phyloP scores from a whole-genome alignment of 1,140 invertebrate genomes.

The Ceratosolen fusciceps region DNA sequence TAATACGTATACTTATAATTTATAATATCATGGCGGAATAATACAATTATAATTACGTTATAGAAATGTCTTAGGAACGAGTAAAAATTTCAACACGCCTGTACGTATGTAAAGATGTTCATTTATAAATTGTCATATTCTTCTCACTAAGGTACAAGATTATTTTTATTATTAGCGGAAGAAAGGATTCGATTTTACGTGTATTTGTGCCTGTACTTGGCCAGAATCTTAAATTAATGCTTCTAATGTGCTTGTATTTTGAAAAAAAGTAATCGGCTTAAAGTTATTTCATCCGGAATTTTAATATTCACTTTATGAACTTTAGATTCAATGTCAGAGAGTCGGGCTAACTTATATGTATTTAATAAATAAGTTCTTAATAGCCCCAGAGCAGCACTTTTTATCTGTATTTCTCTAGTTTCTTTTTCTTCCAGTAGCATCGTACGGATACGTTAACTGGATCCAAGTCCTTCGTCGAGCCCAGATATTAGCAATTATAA shows the following conservation, averaged over 20 bases:
- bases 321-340: not conserved
- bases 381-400: not conserved
- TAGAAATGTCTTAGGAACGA: too few relatives aligned
- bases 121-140: not conserved
- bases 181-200: not conserved
- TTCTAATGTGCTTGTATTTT: not conserved
- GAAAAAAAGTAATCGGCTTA: not conserved
- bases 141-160: not conserved
- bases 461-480: not conserved
- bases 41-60: too few relatives aligned
- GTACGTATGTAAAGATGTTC: too few relatives aligned
- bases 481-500: not conserved
- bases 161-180: not conserved
- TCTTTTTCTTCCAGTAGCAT: not conserved
- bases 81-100: too few relatives aligned
- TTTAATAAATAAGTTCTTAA: conserved; percentile 3
- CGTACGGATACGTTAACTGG: not conserved
- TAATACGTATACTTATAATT: too few relatives aligned
- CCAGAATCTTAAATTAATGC: not conserved
- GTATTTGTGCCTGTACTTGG: not conserved
- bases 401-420: not conserved
- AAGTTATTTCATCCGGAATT: not conserved
- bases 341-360: not conserved
- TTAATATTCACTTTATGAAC: conserved; percentile 5
- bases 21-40: too few relatives aligned